Evolutionary conservation across 2,797 vertebrate genomes (phyloP).

Genomic region (Lophius americanus): DNA sequence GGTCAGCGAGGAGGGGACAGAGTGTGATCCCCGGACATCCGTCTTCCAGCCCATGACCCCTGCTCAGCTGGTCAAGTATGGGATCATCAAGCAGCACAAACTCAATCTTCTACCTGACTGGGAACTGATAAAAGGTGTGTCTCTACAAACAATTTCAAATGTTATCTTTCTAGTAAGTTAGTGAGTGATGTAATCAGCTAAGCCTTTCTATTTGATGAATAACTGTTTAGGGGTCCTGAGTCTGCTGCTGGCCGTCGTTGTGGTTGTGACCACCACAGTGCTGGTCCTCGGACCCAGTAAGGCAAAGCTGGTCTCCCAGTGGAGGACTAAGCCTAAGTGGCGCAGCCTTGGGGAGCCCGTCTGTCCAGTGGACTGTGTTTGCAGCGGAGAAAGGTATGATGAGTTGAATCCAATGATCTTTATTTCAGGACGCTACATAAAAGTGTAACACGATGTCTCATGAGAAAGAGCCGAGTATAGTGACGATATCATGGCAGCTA

Average conservation of each 20-base stretch:
- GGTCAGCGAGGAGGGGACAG: conserved; percentile 81
- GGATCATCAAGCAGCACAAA: conserved; percentile 79
- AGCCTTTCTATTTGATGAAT: not conserved
- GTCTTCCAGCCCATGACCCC: conserved; percentile 89
- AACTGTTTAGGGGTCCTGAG: conserved; percentile 81
- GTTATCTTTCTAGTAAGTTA: not conserved
- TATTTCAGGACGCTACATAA: not conserved
- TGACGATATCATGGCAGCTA: too few species aligned
- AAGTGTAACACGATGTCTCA: too few species aligned
- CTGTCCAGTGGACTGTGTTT: conserved; percentile 75
- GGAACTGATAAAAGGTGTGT: conserved; percentile 84
- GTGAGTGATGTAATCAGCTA: not conserved
- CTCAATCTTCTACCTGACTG: conserved; percentile 90
- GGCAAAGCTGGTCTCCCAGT: conserved; percentile 72
- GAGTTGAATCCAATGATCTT: not conserved
- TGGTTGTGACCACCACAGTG: conserved; percentile 81
- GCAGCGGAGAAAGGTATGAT: conserved; percentile 82
- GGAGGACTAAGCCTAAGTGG: conserved; percentile 87
- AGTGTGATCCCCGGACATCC: conserved; percentile 75
- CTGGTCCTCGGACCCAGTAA: conserved; percentile 82
- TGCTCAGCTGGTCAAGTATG: conserved; percentile 83
- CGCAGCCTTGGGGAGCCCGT: conserved; percentile 86
- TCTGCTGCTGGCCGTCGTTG: conserved; percentile 78
- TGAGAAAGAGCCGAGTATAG: too few species aligned
- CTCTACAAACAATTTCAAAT: not conserved